phyloP scores from a whole-genome alignment of 2,113 vertebrate genomes.

The Salvator merianae region DNA sequence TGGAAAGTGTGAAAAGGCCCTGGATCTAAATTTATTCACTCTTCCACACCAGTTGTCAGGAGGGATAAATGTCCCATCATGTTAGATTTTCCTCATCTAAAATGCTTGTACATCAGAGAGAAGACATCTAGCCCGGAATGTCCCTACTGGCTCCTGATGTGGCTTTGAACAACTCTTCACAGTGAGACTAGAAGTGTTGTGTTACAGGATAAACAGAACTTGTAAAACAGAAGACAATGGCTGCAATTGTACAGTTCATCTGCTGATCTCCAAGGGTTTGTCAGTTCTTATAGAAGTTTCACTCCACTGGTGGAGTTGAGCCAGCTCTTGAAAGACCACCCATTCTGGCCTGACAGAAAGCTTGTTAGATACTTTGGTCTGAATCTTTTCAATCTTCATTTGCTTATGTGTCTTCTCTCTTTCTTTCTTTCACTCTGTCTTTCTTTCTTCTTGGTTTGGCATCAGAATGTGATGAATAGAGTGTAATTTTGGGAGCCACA shows the following conservation, averaged over 20 bases:
- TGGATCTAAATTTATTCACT: no score
- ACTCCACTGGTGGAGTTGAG: neutral
- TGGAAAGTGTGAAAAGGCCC: no score
- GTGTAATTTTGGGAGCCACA: constrained; percentile 32
- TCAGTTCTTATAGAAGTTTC: neutral
- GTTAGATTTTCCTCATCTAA: neutral
- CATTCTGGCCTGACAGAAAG: no score
- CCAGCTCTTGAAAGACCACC: no score
- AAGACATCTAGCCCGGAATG: neutral
- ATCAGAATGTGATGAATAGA: neutral
- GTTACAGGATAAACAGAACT: neutral
- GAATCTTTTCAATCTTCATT: neutral
- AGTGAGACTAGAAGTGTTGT: neutral
- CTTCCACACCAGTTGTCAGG: no score
- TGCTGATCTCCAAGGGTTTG: neutral
- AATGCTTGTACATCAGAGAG: neutral
- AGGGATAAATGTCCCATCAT: neutral
- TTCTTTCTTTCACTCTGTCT: no score
- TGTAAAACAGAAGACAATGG: neutral
- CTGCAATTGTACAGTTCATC: neutral
- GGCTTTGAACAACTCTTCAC: neutral
- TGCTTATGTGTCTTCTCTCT: neutral
- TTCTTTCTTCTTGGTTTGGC: neutral
- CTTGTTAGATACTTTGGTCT: no score
- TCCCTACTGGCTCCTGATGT: neutral